Percentiles rank a stretch among this genome's conserved stretches.
These are phyloP conservation scores for Apteryx owenii DNA, from an alignment of 2,113 vertebrate genomes.

Conservation along the genomic window DNA sequence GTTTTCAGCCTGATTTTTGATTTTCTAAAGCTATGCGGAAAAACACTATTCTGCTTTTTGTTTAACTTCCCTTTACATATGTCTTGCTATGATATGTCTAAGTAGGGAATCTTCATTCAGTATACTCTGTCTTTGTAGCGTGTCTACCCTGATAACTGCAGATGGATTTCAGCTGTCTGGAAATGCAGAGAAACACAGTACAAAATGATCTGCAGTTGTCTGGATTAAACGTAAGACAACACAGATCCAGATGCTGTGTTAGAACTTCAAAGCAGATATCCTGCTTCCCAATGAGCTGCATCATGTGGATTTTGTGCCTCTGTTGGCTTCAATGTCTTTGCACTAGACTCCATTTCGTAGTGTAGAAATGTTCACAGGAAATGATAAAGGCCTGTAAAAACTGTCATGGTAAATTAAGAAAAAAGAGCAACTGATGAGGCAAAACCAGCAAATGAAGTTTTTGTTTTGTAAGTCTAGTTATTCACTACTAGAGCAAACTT, in stretches of 20 bases:
- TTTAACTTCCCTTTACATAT: neutral
- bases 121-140: neutral
- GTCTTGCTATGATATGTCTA: neutral
- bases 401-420: neutral
- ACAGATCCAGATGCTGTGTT: no score
- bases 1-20: neutral
- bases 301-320: neutral
- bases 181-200: neutral
- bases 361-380: neutral
- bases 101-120: neutral
- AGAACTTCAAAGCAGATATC: neutral
- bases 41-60: neutral
- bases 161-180: neutral
- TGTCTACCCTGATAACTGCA: neutral
- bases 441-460: neutral
- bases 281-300: neutral
- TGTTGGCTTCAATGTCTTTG: neutral
- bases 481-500: neutral
- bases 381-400: neutral
- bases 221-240: neutral
- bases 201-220: neutral
- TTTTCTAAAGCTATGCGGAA: no score
- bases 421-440: neutral
- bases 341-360: neutral
- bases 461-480: neutral